Conservation (phyloP, 2,888 invertebrate species). For the Cantharis flavilabris region DNA sequence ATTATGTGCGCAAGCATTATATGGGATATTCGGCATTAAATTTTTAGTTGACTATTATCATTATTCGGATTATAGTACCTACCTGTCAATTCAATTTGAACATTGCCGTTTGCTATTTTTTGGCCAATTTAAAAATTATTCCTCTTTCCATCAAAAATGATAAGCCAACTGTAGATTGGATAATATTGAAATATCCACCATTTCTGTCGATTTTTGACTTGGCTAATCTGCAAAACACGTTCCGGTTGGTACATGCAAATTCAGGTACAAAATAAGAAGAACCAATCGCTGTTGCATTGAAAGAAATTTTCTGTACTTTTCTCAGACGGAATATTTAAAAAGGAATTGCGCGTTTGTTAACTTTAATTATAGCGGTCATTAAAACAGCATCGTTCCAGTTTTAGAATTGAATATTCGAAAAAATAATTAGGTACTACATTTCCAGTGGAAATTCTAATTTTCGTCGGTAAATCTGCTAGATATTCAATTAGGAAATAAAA, state of each 20-base stretch:
- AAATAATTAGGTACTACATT: not conserved
- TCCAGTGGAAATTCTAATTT: not conserved
- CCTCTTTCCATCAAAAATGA: too few relatives aligned
- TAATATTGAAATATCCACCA: not conserved
- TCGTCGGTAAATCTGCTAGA: not conserved
- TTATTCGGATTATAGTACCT: not conserved
- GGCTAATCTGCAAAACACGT: not conserved
- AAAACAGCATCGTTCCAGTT: not conserved
- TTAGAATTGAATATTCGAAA: not conserved
- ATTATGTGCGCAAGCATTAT: conserved; percentile 35
- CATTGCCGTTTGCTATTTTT: not conserved
- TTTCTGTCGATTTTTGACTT: not conserved
- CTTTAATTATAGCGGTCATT: not conserved
- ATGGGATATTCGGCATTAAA: conserved; percentile 28
- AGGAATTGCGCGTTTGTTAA: not conserved
- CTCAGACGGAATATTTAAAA: not conserved
- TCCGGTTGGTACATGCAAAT: not conserved
- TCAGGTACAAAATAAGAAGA: not conserved
- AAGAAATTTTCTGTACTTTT: not conserved
- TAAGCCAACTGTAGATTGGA: too few relatives aligned
- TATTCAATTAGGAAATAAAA: not conserved
- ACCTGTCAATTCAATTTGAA: not conserved
- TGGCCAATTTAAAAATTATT: not conserved
- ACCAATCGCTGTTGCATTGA: not conserved
- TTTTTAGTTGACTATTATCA: not conserved